Evolutionary conservation across 1,140 invertebrate species (phyloP), one percentile per base, ranked within the genome.

Genomic region (Hypothenemus hampei): DNA sequence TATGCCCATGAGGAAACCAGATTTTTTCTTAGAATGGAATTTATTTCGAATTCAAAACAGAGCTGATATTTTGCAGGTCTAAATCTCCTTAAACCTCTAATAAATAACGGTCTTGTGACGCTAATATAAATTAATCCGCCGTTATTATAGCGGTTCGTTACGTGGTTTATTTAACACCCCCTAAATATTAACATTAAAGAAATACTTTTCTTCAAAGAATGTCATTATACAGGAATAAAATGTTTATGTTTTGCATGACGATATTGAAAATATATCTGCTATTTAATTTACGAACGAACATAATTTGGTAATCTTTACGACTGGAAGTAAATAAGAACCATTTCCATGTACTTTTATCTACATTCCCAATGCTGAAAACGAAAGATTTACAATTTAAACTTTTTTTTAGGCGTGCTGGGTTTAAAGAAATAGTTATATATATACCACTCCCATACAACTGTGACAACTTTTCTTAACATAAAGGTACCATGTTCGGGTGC

Each of bases 291-390:
- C 51, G 51, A 39, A 46, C 24, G 26, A 46, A 37, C 51, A 54
- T 54, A 45, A 54, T 54, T 54, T 35, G 41, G 51, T 54, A 54
- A 54, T 54, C 51, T 54, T 54, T 54, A 54, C 24, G 51, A 40
- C 21, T 13, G 20, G 41, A 33, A 54, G 51, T 46, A 37, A 54
- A 54, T 54, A 54, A 54, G 51, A 54, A 54, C 44, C 51, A 45
- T 54, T 54, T 54, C 44, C 51, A 46, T 54, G 51, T 54, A 54
- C 51, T 54, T 54, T 54, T 54, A 54, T 54, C 51, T 54, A 31
- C 51, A 54, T 54, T 52, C 51, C 40, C 37, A 54, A 54, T 54
- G 46, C 46, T 54, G 51, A 43, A 54, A 52, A 52, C 15, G 49
- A 52, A 54, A 54, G 43, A 54, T 54, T 54, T 54, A 54, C 51